These are phyloP conservation scores for Peromyscus polionotus DNA, from an alignment of 2,113 vertebrate species.

Conservation along the genomic window DNA sequence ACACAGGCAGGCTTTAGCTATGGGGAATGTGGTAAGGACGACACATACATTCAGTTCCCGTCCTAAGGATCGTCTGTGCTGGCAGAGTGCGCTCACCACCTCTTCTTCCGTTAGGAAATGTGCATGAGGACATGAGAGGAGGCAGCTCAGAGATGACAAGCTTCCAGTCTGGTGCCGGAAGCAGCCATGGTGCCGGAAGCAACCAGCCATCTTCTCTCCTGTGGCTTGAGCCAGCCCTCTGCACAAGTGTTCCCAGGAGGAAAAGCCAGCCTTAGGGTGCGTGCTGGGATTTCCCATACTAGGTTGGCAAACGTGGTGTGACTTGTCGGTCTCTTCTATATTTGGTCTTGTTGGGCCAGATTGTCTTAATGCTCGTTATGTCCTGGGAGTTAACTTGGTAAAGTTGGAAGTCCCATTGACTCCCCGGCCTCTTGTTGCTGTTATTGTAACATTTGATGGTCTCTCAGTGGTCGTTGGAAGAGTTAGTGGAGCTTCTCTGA, in stretches of 20 bases:
- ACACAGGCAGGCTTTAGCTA: neutral
- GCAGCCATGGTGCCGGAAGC: fast-evolving
- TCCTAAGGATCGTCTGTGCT: neutral
- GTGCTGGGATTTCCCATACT: neutral
- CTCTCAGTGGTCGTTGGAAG: constrained; percentile 65
- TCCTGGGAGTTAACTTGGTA: constrained; percentile 55
- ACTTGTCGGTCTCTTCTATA: neutral
- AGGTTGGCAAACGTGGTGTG: fast-evolving
- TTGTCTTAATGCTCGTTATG: constrained; percentile 54
- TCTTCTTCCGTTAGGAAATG: neutral
- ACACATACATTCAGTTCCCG: fast-evolving
- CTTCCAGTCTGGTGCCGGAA: neutral
- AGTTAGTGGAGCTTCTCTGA: constrained; percentile 63
- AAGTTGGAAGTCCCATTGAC: constrained; percentile 59
- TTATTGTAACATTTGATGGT: constrained; percentile 72
- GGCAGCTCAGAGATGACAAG: neutral
- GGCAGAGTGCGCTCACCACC: fast-evolving
- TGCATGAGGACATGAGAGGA: too few relatives aligned
- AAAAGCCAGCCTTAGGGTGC: neutral
- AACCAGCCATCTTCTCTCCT: neutral
- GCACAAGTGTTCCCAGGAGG: neutral
- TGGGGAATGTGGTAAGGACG: neutral
- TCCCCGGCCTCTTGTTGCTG: constrained; percentile 44
- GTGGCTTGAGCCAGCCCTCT: neutral
- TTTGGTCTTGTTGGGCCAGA: constrained; percentile 53